Evolutionary conservation across 1,140 invertebrate genomes (phyloP).

Genomic region (Drosophila tropicalis): DNA sequence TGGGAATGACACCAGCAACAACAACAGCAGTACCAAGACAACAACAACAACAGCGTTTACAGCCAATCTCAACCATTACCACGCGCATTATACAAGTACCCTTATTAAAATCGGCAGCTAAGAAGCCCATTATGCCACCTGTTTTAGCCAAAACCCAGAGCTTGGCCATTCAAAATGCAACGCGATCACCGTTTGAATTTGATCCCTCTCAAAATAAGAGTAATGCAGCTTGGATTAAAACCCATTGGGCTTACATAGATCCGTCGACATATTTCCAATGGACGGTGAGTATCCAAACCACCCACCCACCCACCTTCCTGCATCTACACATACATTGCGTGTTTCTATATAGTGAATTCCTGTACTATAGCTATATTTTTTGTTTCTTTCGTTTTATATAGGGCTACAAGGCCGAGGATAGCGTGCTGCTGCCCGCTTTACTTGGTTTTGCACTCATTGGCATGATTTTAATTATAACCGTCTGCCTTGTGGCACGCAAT

Average conservation of each 20-base stretch:
- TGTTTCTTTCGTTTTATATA: constrained; percentile 22
- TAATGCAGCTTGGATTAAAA: constrained; percentile 75
- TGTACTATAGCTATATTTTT: constrained; percentile 10
- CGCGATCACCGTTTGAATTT: constrained; percentile 25
- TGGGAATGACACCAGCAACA: constrained; percentile 23
- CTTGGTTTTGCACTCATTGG: constrained; percentile 80
- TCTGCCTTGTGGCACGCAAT: constrained; percentile 81
- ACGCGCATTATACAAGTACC: constrained; percentile 81
- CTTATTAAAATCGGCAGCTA: constrained; percentile 72
- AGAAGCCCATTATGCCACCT: constrained; percentile 81
- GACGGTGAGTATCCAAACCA: constrained; percentile 84
- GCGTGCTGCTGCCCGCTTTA: constrained; percentile 76
- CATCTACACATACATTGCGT: constrained; percentile 1
- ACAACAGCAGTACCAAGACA: background rate
- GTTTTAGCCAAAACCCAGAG: constrained; percentile 74
- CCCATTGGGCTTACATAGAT: constrained; percentile 86
- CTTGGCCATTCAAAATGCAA: constrained; percentile 21
- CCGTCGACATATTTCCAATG: constrained; percentile 87
- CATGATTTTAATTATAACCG: constrained; percentile 79
- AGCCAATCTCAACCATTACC: constrained; percentile 55
- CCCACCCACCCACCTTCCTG: background rate
- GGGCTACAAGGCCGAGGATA: constrained; percentile 82
- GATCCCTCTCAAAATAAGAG: constrained; percentile 38
- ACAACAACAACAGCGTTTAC: constrained; percentile 26
- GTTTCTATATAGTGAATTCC: background rate